These are phyloP conservation scores for Ceriagrion tenellum DNA, from an alignment of 2,888 invertebrate species.

Conservation along the genomic window DNA sequence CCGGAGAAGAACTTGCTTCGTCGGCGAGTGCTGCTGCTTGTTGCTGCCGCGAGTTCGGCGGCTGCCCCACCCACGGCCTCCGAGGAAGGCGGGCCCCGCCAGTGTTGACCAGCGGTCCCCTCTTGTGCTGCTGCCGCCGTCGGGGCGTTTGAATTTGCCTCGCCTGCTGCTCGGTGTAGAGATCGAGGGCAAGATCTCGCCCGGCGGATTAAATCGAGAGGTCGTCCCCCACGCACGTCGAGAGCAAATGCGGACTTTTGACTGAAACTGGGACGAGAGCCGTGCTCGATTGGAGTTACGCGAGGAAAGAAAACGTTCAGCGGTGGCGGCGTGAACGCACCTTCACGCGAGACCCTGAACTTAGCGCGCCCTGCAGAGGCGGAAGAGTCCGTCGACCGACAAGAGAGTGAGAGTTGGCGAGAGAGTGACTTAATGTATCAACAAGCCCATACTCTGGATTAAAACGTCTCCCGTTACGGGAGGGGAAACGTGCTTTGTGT, in stretches of 20 bases:
- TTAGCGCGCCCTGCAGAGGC: not conserved
- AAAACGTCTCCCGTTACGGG: not conserved
- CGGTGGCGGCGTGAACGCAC: not conserved
- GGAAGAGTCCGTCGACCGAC: not conserved
- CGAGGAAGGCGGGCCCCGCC: not conserved
- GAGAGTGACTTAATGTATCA: not conserved
- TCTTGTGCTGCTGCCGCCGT: not conserved
- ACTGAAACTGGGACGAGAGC: constrained; percentile 33
- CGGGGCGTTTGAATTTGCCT: constrained; percentile 31
- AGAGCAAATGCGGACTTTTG: constrained; percentile 15
- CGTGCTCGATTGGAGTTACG: not conserved
- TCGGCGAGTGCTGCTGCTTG: constrained; percentile 9
- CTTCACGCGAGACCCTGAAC: constrained; percentile 36
- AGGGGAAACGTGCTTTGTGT: not conserved
- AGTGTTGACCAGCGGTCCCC: too few species aligned
- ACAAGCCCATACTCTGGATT: constrained; percentile 10
- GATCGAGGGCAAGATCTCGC: not conserved
- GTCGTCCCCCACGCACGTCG: not conserved
- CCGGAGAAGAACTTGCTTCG: not conserved
- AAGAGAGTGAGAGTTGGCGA: constrained; percentile 20
- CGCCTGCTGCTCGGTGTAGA: not conserved
- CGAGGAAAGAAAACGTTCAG: not conserved
- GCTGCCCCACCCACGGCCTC: constrained; percentile 47
- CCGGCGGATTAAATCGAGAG: not conserved
- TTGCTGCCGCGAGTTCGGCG: not conserved